Conservation (phyloP, 1,140 invertebrate species). For the Scaptomyza hsui region DNA sequence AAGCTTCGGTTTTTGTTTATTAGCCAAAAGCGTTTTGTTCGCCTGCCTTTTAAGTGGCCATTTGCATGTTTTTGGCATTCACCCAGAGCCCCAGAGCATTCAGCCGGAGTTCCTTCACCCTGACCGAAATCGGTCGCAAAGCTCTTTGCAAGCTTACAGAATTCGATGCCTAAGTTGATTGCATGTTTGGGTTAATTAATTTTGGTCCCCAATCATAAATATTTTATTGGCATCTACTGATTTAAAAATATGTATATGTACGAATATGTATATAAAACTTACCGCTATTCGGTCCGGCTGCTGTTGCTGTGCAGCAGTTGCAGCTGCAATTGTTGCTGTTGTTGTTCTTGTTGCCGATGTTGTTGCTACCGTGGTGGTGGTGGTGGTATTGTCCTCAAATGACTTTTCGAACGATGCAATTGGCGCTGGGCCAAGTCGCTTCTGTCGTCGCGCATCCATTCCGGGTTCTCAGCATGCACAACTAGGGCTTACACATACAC, state of each 20-base stretch:
- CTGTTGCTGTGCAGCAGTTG: constrained; percentile 42
- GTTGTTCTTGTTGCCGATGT: constrained; percentile 27
- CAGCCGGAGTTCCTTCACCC: not conserved
- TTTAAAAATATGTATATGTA: not conserved
- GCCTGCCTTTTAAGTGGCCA: constrained; percentile 71
- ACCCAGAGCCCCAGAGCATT: constrained; percentile 8
- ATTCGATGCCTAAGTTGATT: constrained; percentile 42
- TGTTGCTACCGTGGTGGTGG: constrained; percentile 39
- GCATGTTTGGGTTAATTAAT: constrained; percentile 69
- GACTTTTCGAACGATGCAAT: constrained; percentile 96
- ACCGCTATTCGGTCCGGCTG: constrained; percentile 14
- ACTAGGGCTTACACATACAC: constrained; percentile 28
- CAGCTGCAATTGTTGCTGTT: constrained; percentile 22
- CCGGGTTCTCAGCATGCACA: constrained; percentile 43
- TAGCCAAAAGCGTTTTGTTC: constrained; percentile 63
- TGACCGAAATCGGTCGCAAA: constrained; percentile 1
- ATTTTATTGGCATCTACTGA: constrained; percentile 16
- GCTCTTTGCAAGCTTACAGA: constrained; percentile 37
- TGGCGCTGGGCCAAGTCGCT: constrained; percentile 94
- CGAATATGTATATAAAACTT: constrained; percentile 18
- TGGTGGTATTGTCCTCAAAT: constrained; percentile 88
- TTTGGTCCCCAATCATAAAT: constrained; percentile 54
- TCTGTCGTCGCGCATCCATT: constrained; percentile 85
- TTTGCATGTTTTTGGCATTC: constrained; percentile 71
- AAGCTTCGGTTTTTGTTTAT: constrained; percentile 70